Base-by-base conservation (phyloP, 2,113 vertebrate genomes). In the Stigmatopora nigra region DNA sequence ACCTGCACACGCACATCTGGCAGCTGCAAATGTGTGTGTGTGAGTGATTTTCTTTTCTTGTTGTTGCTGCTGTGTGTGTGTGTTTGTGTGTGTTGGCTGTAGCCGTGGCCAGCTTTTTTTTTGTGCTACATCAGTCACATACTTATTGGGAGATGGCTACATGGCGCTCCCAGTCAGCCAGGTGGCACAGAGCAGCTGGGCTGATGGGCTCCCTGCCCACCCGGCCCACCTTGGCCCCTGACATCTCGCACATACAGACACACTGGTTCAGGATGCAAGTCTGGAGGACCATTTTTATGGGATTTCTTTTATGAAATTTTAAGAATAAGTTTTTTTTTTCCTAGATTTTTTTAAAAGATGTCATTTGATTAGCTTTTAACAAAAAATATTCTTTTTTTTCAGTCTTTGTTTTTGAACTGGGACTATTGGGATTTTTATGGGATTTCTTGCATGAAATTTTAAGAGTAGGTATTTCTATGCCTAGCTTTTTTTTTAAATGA, bases 121-220 rank as follows among this genome's bases (percentile, higher is more conserved):
- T 78, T 68, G 76, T 60, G 64, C 74, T 64, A 69, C 78, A 85
- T 88, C 82, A 79, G 87, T 85, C 82, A 85, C 60, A 69, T 59
- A 77, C 84, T 84, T 68, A 76, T 80, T 84, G 72, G 55, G 77
- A 72, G 72, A 72, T 22, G 15, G 71, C 64, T 19, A 19, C 67
- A 63, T 62, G 66, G 76, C 62, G 36, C 78, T 72, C 14, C 20
- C 57, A n/a, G 70, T 57, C 38, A 63, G 76, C 77, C 84, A 83
- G 83, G 81, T 82, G 83, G 78, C 76, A 38, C n/a, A 16, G 46
- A 81, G 80, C 86, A 81, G 82, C 82, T 83, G 84, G 77, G 66
- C 48, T 16, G 79, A 74, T 75, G 70, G 15, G 73, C 74, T 79
- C 72, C 75, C 61, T 64, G 76, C 65, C 78, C 63, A 73, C 65